Evolutionary conservation across 2,888 invertebrate species (phyloP).

Genomic region (Lasioglossum calceatum): DNA sequence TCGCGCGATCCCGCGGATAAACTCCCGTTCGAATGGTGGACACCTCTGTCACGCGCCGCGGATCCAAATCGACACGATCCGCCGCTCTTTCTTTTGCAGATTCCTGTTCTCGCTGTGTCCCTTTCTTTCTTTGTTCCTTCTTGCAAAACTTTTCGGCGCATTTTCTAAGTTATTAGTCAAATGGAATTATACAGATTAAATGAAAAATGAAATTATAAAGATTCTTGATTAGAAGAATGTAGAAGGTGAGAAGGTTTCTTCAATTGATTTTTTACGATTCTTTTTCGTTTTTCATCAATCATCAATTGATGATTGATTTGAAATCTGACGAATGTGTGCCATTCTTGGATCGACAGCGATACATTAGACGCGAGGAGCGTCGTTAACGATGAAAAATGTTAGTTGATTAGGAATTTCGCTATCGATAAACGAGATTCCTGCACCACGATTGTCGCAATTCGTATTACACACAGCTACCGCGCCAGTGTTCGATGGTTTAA

Average conservation of each 20-base stretch:
- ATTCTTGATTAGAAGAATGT: too few species aligned
- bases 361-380: background rate
- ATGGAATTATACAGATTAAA: too few species aligned
- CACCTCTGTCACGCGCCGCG: background rate
- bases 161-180: too few species aligned
- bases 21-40: background rate
- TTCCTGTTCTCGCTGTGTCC: too few species aligned
- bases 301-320: too few species aligned
- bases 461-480: background rate
- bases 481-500: background rate
- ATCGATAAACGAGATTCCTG: background rate
- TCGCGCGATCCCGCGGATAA: slow-evolving; percentile 10
- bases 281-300: too few species aligned
- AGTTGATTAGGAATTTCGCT: background rate
- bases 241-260: too few species aligned
- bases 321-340: background rate
- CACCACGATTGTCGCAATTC: background rate
- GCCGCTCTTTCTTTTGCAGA: too few species aligned
- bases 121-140: too few species aligned
- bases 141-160: background rate
- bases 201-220: too few species aligned
- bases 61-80: background rate
- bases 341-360: background rate
- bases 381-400: background rate
- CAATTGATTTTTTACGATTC: too few species aligned